A percentile compares a stretch with the other conserved stretches of the same genome.
Conservation (phyloP, 2,113 vertebrate genomes). For the Dromas ardeola region DNA sequence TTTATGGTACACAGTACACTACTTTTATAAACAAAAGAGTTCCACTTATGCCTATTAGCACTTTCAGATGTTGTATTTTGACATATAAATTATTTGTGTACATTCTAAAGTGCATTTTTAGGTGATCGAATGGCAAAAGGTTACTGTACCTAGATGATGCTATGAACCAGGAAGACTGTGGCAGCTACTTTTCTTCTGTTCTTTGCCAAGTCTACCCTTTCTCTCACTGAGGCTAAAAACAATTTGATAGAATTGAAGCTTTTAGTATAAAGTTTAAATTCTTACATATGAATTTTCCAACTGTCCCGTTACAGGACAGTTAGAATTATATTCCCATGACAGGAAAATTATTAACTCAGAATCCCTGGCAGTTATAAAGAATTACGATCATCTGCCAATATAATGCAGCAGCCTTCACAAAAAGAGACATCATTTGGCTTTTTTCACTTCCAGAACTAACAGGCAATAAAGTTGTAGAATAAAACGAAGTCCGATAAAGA, state of each 20-base stretch:
- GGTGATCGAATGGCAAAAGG: background rate
- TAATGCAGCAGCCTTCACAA: background rate
- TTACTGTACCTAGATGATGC: background rate
- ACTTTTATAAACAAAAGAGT: constrained; percentile 33
- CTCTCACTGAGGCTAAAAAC: constrained; percentile 10
- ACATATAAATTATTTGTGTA: constrained; percentile 15
- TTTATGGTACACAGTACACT: background rate
- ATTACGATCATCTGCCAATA: constrained; percentile 51
- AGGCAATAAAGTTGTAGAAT: background rate
- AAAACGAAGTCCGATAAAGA: background rate
- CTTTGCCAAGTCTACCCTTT: background rate
- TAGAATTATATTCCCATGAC: constrained; percentile 46
- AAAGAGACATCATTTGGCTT: background rate
- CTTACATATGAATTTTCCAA: constrained; percentile 42
- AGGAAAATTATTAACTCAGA: constrained; percentile 59
- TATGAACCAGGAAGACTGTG: constrained; percentile 15
- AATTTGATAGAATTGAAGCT: constrained; percentile 39
- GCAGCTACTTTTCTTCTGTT: constrained; percentile 3
- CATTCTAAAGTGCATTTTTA: background rate
- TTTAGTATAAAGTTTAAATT: constrained; percentile 57
- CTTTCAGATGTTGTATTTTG: background rate
- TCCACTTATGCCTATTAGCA: background rate
- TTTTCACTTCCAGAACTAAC: background rate
- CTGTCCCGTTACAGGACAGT: constrained; percentile 27
- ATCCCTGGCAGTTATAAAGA: constrained; percentile 60